These are phyloP conservation scores for Caenorhabditis sp. DNA, from an alignment of 2,888 invertebrate genomes.

Conservation along the genomic window DNA sequence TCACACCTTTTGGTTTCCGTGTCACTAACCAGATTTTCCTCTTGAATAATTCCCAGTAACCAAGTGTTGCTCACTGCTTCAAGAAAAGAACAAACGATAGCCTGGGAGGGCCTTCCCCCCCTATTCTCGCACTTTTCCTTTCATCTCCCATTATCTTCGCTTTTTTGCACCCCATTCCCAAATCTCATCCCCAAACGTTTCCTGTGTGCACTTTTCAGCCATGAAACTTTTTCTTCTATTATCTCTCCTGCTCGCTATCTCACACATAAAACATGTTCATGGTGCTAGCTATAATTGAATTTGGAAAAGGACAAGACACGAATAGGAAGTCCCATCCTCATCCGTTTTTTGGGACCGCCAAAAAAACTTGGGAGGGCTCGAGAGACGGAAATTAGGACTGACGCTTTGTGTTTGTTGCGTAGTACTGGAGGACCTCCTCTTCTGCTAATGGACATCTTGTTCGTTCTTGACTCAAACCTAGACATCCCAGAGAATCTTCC, in stretches of 20 bases:
- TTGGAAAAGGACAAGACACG: constrained; percentile 37
- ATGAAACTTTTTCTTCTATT: constrained; percentile 11
- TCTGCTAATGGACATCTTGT: constrained; percentile 37
- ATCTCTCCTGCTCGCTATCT: constrained; percentile 10
- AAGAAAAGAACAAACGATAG: constrained; percentile 56
- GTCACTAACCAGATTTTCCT: constrained; percentile 60
- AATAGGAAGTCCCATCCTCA: constrained; percentile 49
- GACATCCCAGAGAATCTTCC: background rate
- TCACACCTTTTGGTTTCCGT: constrained; percentile 46
- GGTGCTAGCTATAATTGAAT: constrained; percentile 57
- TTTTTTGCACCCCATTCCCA: constrained; percentile 36
- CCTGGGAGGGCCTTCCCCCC: background rate
- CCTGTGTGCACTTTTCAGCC: constrained; percentile 42
- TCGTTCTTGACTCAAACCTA: constrained; percentile 32
- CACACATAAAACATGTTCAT: constrained; percentile 51
- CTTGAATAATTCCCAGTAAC: constrained; percentile 54
- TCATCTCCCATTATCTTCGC: constrained; percentile 11
- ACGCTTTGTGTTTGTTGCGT: constrained; percentile 39
- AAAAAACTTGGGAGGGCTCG: constrained; percentile 21
- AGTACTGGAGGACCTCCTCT: constrained; percentile 9
- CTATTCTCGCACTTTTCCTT: constrained; percentile 1
- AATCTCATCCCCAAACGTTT: constrained; percentile 37
- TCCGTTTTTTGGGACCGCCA: background rate
- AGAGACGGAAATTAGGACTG: constrained; percentile 56
- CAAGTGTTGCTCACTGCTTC: constrained; percentile 13